These are phyloP conservation scores for Aphaenogaster floridana DNA, from an alignment of 1,140 invertebrate species.

Conservation along the genomic window DNA sequence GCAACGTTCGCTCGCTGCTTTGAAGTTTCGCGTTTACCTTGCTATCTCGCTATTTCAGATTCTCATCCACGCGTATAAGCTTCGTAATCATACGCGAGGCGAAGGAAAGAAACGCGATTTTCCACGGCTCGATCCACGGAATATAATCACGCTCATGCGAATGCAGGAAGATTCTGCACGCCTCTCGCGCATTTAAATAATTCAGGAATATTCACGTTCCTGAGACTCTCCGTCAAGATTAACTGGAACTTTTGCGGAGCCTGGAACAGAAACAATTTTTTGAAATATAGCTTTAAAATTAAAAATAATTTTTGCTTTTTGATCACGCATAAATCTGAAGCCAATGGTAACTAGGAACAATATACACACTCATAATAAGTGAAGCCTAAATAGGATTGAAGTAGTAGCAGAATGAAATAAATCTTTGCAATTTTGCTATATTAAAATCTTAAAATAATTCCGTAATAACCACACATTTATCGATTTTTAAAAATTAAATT, in stretches of 20 bases:
- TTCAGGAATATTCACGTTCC: conserved; percentile 41
- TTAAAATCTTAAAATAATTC: not conserved
- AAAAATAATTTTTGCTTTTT: not conserved
- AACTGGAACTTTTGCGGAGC: conserved; percentile 15
- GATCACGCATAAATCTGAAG: not conserved
- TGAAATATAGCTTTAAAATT: conserved; percentile 9
- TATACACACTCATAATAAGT: too few species aligned
- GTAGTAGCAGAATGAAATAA: not conserved
- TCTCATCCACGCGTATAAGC: conserved; percentile 46
- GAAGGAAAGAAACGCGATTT: conserved; percentile 54
- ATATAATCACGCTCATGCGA: conserved; percentile 51
- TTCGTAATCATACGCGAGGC: conserved; percentile 52
- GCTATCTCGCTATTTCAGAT: conserved; percentile 52
- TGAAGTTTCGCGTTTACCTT: not conserved
- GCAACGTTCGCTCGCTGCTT: conserved; percentile 17
- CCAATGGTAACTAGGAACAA: not conserved
- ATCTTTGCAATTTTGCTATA: not conserved
- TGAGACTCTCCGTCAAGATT: not conserved
- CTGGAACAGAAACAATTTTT: not conserved
- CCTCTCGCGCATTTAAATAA: conserved; percentile 51
- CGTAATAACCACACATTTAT: not conserved
- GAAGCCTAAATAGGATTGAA: not conserved
- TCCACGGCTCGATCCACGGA: conserved; percentile 52
- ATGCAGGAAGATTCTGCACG: conserved; percentile 33
- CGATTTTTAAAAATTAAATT: not conserved